Percentiles rank a stretch among this genome's conserved stretches.
Evolutionary conservation across 2,888 invertebrate species (phyloP).

Genomic region (Boloria selene): DNA sequence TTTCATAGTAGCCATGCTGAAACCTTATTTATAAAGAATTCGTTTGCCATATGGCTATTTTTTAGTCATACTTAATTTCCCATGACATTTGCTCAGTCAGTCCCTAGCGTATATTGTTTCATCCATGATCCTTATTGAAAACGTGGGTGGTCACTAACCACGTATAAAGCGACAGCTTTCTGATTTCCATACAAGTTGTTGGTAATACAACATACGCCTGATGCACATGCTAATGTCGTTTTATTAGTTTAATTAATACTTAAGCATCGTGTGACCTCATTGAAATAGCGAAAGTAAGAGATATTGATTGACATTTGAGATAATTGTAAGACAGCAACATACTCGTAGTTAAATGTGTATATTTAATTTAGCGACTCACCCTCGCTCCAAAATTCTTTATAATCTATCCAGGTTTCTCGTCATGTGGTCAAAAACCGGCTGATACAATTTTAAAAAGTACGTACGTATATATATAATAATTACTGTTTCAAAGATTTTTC

Average conservation of each 20-base stretch:
- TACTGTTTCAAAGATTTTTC: too few species aligned
- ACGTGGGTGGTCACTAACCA: slow-evolving; percentile 17
- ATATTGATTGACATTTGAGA: background rate
- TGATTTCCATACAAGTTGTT: slow-evolving; percentile 16
- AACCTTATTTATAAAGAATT: background rate
- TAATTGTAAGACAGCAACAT: too few species aligned
- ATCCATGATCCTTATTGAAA: slow-evolving; percentile 9
- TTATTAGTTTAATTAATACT: background rate
- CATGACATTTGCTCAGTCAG: background rate
- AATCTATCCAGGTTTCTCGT: too few species aligned
- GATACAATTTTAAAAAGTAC: too few species aligned
- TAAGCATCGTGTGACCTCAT: background rate
- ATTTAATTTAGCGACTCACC: too few species aligned
- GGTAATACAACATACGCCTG: background rate
- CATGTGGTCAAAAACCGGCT: too few species aligned
- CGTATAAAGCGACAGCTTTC: slow-evolving; percentile 19
- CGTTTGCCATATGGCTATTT: background rate
- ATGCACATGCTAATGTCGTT: slow-evolving; percentile 9
- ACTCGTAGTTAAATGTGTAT: too few species aligned
- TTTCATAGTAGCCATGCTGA: background rate
- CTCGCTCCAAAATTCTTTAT: too few species aligned
- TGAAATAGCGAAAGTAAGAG: background rate
- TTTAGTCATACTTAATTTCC: background rate
- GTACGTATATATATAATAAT: too few species aligned
- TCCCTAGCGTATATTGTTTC: slow-evolving; percentile 18